Conservation (phyloP, 2,113 vertebrate genomes). For the Myanophis thanlyinensis region DNA sequence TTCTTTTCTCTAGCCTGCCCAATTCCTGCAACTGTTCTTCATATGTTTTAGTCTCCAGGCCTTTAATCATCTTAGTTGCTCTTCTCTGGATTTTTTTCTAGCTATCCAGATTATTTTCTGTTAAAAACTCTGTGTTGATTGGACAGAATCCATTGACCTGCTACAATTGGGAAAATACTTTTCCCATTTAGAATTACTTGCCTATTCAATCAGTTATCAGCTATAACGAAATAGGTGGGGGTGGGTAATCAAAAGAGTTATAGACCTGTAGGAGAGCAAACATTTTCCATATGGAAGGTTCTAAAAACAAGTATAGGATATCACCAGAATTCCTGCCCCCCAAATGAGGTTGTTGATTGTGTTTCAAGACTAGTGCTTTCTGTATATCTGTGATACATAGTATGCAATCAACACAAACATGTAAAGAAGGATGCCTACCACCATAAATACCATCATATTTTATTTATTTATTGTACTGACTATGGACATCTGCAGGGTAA, state of each 20-base stretch:
- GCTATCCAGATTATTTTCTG: not conserved
- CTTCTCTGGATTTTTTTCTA: not conserved
- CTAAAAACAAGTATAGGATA: not conserved
- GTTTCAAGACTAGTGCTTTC: not conserved
- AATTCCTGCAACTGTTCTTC: not conserved
- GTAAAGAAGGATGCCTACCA: not conserved
- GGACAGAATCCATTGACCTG: not conserved
- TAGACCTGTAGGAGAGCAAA: not conserved
- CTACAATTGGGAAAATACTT: not conserved
- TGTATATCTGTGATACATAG: not conserved
- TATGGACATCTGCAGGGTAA: not conserved
- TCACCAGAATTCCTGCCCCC: not conserved
- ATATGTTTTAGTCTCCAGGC: not conserved
- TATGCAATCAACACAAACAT: not conserved
- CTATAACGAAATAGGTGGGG: not conserved
- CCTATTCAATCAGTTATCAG: not conserved
- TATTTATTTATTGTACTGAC: no score
- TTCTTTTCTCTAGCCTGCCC: not conserved
- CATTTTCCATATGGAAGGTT: not conserved
- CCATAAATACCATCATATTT: no score
- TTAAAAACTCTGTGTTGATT: not conserved
- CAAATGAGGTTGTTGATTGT: not conserved
- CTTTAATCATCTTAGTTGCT: not conserved
- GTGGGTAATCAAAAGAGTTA: not conserved
- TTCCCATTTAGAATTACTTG: not conserved